Percentiles rank a stretch among this genome's conserved stretches.
These are phyloP conservation scores for Mormyrops attenuatus DNA, from an alignment of 2,797 vertebrate genomes.

Conservation along the genomic window DNA sequence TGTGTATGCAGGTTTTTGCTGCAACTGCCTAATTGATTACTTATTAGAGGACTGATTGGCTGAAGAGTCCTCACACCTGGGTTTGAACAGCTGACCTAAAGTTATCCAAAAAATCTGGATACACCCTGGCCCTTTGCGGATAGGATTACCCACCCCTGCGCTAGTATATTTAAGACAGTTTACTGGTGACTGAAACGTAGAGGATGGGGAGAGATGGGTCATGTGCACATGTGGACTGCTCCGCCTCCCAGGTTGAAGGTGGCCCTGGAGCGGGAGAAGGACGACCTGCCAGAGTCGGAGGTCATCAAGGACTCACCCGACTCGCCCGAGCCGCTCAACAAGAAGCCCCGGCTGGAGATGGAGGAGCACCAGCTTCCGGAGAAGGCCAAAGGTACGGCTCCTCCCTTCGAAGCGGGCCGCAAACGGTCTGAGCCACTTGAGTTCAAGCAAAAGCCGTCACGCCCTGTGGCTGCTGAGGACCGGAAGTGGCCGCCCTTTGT, in stretches of 20 bases:
- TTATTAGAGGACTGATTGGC: neutral
- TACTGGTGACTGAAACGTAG: neutral
- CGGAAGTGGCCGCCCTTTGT: neutral
- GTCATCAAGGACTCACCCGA: conserved; percentile 97
- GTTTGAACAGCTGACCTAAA: neutral
- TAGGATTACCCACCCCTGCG: neutral
- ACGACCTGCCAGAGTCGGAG: conserved; percentile 79
- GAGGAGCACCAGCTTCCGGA: conserved; percentile 78
- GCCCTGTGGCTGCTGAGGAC: neutral
- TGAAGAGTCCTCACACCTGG: neutral
- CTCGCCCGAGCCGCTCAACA: conserved; percentile 92
- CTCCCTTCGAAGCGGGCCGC: neutral
- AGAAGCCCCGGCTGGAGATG: conserved; percentile 81
- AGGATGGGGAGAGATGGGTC: neutral
- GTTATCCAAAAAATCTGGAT: neutral
- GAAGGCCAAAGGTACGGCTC: conserved; percentile 79
- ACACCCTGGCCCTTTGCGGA: neutral
- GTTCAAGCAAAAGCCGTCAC: neutral
- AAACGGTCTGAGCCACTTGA: neutral
- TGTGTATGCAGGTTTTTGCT: neutral
- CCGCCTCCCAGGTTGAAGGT: conserved; percentile 71
- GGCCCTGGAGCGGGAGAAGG: conserved; percentile 79
- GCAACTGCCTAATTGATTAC: neutral
- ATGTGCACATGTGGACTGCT: neutral
- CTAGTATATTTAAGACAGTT: neutral